Base-by-base conservation (phyloP, 2,113 vertebrate genomes). In the Parus major region DNA sequence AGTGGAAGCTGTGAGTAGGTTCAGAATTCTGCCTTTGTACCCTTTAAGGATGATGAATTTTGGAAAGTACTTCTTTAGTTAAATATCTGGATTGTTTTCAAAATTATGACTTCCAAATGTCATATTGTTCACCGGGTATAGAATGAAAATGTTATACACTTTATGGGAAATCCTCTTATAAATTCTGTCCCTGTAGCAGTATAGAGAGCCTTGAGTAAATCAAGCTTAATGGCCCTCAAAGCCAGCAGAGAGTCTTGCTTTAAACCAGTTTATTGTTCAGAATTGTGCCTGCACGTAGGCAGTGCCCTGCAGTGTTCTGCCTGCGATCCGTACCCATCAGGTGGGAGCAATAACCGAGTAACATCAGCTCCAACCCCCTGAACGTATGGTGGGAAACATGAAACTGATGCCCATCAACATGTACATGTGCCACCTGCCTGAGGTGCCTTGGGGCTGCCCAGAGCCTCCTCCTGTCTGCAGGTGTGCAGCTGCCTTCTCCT, bases 341-440 rank as follows among this genome's bases (percentile, higher is more conserved):
- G 39, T 15, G 19, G 80, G 68, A 73, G 52, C 76, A 76, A 3
- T 36, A 20, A 10, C 24, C 11, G 18, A 23, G 79, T 82, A 27
- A 22, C 21, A 7, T 24, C 33, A 28, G 23, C 61, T 77, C 77
- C 71, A 44, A 2, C 1, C 8, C 12, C 56, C 49, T 9, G 64
- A 42, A 63, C 2, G 0, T 9, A 3, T 1, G 7, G 29, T 7
- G 44, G n/a, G n/a, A 11, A 18, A 24, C 44, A 36, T 22, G 17
- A 12, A 42, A 5, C 22, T 4, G 29, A 5, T 57, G 35, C 12
- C 56, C 1, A 0, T 5, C 6, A 17, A 3, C 7, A 1, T 1
- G 12, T 25, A 4, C 27, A 0, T 5, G 22, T 71, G 17, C 22
- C 33, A 11, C 33, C 9, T 42, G 64, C 29, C 56, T 41, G 31